phyloP scores from a whole-genome alignment of 1,140 invertebrate species.

The Aphis gossypii region DNA sequence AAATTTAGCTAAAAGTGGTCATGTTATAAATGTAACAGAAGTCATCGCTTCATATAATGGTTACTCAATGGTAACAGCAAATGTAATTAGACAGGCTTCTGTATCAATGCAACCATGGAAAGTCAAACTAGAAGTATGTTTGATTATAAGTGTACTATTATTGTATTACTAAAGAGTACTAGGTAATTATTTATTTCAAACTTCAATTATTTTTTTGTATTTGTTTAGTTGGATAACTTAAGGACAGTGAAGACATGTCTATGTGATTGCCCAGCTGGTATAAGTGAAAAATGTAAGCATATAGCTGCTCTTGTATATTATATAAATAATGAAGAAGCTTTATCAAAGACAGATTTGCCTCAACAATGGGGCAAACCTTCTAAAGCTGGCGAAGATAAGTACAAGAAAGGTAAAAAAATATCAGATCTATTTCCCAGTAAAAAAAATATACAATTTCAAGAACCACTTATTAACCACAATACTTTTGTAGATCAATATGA shows the following conservation, averaged over 20 bases:
- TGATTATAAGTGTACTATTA: background rate
- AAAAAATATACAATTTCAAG: background rate
- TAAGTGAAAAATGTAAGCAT: slow-evolving; percentile 17
- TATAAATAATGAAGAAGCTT: slow-evolving; percentile 1
- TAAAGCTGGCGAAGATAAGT: too few species aligned
- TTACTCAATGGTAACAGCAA: background rate
- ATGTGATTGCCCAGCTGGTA: too few species aligned
- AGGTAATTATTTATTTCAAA: background rate
- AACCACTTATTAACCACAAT: too few species aligned
- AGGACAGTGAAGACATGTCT: background rate
- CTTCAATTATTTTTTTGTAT: background rate
- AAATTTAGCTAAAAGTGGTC: background rate
- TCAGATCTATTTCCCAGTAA: background rate
- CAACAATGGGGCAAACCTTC: too few species aligned
- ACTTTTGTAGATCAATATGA: too few species aligned
- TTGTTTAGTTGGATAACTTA: background rate
- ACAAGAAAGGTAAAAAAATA: background rate
- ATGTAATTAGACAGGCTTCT: background rate
- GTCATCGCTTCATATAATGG: background rate
- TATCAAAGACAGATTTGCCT: background rate
- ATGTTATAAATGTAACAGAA: background rate
- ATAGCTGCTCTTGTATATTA: background rate
- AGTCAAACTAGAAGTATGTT: background rate
- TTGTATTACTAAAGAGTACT: background rate
- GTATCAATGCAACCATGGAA: background rate